Base-by-base conservation (phyloP, 2,113 vertebrate genomes). In the Forbesichthys agassizii region DNA sequence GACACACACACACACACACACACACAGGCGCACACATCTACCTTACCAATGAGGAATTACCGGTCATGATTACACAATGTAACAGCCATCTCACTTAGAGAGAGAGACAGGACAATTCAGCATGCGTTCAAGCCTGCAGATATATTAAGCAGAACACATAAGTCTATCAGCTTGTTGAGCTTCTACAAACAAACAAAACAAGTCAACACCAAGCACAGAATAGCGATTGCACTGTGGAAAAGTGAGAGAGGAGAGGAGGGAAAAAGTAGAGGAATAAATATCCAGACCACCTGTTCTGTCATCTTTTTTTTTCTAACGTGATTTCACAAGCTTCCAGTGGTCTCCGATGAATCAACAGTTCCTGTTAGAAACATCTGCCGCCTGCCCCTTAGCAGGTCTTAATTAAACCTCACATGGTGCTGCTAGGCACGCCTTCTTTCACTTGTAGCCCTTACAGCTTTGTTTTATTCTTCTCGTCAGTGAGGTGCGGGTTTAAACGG, bases 311-410 rank as follows among this genome's bases (percentile, higher is more conserved):
- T 86, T 85, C 86, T 74, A 83, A 86, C 77, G 61, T 74, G 75
- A 83, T 89, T 92, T 88, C 77, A 77, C 82, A 81, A 80, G 84
- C 87, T 89, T 73, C 76, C 83, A 61, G 69, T 64, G 73, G 84
- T 92, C 92, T 93, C 90, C 74, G 86, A 87, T 90, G 91, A 92
- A 92, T 91, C 89, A 91, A 91, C 90, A 90, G 90, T 91, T 92
- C 90, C 89, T 69, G 83, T 82, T 88, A 78, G 84, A 88, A 89
- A 92, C 93, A 93, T 92, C 92, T 93, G 93, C 88, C 89, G 82
- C 86, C 85, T 89, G 85, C 88, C 91, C 91, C 89, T 90, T 86
- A 89, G 89, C 88, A 91, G 87, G 88, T 92, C 90, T 92, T 90
- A 92, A 93, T 93, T 93, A 93, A 92, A 88, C 77, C 83, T 82